Evolutionary conservation across 2,797 vertebrate species (phyloP).

Genomic region (Onychomys leucogaster): DNA sequence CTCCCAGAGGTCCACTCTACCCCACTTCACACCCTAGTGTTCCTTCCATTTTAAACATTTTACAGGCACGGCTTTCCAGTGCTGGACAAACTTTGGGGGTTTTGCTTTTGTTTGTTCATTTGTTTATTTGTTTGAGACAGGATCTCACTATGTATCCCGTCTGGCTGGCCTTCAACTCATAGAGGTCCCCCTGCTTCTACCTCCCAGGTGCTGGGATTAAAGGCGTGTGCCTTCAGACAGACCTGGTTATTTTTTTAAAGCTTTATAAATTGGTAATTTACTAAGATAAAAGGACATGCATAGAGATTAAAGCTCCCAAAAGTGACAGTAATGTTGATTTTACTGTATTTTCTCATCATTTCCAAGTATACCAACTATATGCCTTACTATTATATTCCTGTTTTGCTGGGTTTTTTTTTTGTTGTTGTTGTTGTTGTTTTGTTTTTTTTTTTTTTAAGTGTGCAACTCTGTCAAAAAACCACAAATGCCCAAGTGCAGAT

Average conservation of each 20-base stretch:
- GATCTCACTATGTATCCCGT: not conserved
- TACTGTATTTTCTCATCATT: not conserved
- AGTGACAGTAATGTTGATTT: not conserved
- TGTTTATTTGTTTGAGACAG: not conserved
- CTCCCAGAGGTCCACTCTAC: not conserved
- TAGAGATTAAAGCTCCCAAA: not conserved
- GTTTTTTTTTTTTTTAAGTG: not conserved
- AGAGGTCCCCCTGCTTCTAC: not conserved
- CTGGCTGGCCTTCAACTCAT: not conserved
- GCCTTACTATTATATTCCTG: not conserved
- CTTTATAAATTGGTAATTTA: not conserved
- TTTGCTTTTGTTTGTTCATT: not conserved
- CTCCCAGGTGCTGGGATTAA: not conserved
- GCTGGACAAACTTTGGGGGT: not conserved
- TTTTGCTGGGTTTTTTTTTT: not conserved
- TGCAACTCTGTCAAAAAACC: not conserved
- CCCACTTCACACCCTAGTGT: not conserved
- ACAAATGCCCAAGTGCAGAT: constrained; percentile 24
- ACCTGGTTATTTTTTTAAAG: not conserved
- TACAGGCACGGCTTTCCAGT: not conserved
- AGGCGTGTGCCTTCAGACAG: not conserved
- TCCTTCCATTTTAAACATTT: not conserved
- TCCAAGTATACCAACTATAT: not conserved
- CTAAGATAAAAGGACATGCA: not conserved
- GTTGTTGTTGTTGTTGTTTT: no score